Conservation (phyloP, 2,888 invertebrate genomes). For the Frankliniella intonsa region DNA sequence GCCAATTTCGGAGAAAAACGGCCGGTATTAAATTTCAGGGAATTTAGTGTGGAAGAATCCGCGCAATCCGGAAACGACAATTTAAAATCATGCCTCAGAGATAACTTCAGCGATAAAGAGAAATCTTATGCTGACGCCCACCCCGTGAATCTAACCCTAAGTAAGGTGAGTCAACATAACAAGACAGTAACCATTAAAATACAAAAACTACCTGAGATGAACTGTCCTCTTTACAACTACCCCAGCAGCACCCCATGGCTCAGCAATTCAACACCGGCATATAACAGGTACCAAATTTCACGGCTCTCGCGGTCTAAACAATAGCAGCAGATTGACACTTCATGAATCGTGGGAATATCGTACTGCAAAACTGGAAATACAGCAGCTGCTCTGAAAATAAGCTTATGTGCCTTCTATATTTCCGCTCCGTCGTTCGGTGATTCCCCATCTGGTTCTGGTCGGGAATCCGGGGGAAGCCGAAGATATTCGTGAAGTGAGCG, state of each 20-base stretch:
- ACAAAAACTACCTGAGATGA: conserved; percentile 57
- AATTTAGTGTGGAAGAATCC: neutral
- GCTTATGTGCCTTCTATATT: too few relatives aligned
- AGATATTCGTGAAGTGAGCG: too few relatives aligned
- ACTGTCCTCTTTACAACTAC: conserved; percentile 66
- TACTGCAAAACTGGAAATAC: neutral
- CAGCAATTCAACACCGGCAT: neutral
- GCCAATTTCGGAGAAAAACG: conserved; percentile 36
- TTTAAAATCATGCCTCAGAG: neutral
- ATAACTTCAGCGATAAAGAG: neutral
- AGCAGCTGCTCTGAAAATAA: neutral
- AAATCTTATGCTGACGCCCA: neutral
- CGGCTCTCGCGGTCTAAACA: neutral
- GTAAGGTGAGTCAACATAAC: neutral
- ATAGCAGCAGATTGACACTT: neutral
- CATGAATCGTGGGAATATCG: neutral
- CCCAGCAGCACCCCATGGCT: conserved; percentile 64
- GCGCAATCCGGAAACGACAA: neutral
- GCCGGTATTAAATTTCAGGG: neutral
- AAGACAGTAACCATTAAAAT: neutral
- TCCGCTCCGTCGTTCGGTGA: too few relatives aligned
- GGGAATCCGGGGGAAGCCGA: too few relatives aligned
- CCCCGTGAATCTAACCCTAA: neutral
- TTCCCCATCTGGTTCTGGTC: too few relatives aligned
- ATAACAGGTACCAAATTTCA: neutral